Base-by-base conservation (phyloP, 2,113 vertebrate genomes). In the Lepidothrix coronata region DNA sequence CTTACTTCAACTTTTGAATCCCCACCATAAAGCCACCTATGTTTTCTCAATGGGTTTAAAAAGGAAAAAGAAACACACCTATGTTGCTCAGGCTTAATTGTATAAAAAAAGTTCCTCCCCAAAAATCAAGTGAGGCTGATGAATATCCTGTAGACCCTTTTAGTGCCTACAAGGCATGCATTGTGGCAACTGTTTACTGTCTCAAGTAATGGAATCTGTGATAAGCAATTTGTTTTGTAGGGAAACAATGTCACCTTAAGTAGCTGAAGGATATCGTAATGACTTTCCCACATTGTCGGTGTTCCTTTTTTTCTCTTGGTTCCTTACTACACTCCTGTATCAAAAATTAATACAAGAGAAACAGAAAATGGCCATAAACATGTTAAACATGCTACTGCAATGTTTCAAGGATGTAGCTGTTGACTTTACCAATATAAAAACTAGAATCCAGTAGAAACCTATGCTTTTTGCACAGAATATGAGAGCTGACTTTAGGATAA, bases 211-310 rank as follows among this genome's bases (percentile, higher is more conserved):
- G n/a, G 63, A 67, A 46, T 77, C 61, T 92, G 31, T 65, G 68
- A 94, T 91, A 80, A 91, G 65, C 75, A 85, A 92, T 91, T 94
- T 94, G 35, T 81, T 96, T 90, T 93, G 65, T 54, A 82, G 37
- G 65, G 78, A 91, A 93, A 91, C 72, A 59, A 67, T 78, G 61
- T 91, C 79, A 88, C 48, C 61, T 81, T 51, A 52, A 63, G 39
- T 46, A 86, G 46, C 63, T 78, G 76, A 91, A 95, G 82, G 72
- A 71, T 92, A 68, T 37, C 3, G 2, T 61, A 78, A 79, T 19
- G 33, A 75, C 48, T 94, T 91, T 77, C 46, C 31, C 43, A 61
- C 33, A 55, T n/a, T 88, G 46, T 66, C 82, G 80, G 44, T 1
- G 0, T 54, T 88, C 11, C 31, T 31, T 46, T 88, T 30, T 79